Base-by-base conservation (phyloP, 64 coral and sea anemone genomes). In the Montipora cactus region DNA sequence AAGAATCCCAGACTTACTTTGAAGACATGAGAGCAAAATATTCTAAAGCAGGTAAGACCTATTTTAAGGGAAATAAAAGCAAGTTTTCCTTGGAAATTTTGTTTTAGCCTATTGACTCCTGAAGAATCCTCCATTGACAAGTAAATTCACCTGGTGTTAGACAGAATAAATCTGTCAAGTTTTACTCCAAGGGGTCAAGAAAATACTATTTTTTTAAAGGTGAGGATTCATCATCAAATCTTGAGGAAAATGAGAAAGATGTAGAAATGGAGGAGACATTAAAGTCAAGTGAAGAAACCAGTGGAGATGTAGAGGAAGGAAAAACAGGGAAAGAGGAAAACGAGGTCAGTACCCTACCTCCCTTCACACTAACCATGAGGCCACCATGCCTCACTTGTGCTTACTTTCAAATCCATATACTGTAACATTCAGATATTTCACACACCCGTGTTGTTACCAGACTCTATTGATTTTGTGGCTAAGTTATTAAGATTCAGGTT, bases 11-110 rank as follows among this genome's bases (percentile, higher is more conserved):
- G 61, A 80, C 89, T 59, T 99, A 91, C 81, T 99, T 99, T 95
- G 97, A 99, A 79, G 94, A 99, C 68, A 99, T 99, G 97, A 93
- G 92, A 44, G 68, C 67, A 22, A 99, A 96, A 87, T 99, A 96
- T 85, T 95, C 97, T 21, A 96, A 94, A 84, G 67, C 92, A 76
- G 95, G 97, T 99, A 82, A 93, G 80, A 55, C 5, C 0, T 1
- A 46, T 53, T 69, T 7, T 9, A 0, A 18, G 14, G n/a, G n/a
- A 62, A 20, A 57, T 47, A 15, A 44, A 25, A 12, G 0, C 23
- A 4, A 9, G 37, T 76, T 57, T 57, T 57, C 11, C 11, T 57
- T 57, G 7, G 37, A 37, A 37, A 37, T 37, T 37, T 37, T 37
- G 37, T 37, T 37, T 37, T 37, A 0, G 37, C 37, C 37, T 37